Evolutionary conservation across 2,797 vertebrate species (phyloP).

Genomic region (Poeciliopsis gracilis): DNA sequence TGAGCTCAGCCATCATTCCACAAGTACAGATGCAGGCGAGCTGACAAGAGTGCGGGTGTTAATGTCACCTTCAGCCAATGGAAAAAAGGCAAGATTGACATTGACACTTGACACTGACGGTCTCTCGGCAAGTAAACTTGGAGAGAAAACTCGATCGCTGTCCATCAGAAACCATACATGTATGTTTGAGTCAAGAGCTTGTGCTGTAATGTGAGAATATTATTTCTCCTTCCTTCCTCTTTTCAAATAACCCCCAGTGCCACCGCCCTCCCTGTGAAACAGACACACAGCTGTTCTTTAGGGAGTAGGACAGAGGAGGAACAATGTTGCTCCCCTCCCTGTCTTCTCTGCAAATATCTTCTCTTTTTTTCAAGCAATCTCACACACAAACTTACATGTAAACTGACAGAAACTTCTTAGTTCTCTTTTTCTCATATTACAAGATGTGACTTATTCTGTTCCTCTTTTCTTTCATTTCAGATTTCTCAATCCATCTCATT

Average conservation of each 20-base stretch:
- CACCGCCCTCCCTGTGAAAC: conserved; percentile 34
- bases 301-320: conserved; percentile 57
- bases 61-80: conserved; percentile 44
- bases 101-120: conserved; percentile 41
- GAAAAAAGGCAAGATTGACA: conserved; percentile 45
- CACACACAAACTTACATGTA: conserved; percentile 15
- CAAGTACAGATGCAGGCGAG: conserved; percentile 30
- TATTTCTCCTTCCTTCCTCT: conserved; percentile 62
- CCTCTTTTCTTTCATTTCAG: conserved; percentile 49
- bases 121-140: conserved; percentile 23
- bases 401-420: not conserved
- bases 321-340: conserved; percentile 45
- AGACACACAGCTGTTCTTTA: conserved; percentile 57
- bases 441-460: conserved; percentile 44
- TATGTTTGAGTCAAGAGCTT: conserved; percentile 21
- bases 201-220: conserved; percentile 45
- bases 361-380: conserved; percentile 37
- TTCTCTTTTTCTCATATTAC: conserved; percentile 51
- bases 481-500: conserved; percentile 31
- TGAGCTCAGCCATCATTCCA: conserved; percentile 65
- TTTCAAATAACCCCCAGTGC: conserved; percentile 26
- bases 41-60: conserved; percentile 39
- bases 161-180: conserved; percentile 35
- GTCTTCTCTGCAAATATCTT: conserved; percentile 27
- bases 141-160: conserved; percentile 23